Evolutionary conservation across 1,140 invertebrate genomes (phyloP).

Genomic region (Drosophila elegans): DNA sequence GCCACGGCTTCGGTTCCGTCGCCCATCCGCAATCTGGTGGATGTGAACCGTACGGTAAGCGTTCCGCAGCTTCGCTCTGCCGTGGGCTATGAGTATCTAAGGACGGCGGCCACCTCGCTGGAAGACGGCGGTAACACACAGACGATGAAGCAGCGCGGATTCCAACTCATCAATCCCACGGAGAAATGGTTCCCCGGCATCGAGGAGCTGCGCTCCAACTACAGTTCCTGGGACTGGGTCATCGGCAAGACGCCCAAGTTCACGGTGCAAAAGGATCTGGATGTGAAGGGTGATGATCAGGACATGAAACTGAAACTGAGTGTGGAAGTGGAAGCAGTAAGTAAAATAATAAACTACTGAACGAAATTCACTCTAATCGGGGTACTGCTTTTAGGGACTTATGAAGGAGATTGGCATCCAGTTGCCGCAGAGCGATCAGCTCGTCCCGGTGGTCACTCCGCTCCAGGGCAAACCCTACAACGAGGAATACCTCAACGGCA

Average conservation of each 20-base stretch:
- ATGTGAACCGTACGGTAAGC: slow-evolving; percentile 89
- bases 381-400: slow-evolving; percentile 54
- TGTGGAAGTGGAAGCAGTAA: slow-evolving; percentile 79
- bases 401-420: slow-evolving; percentile 70
- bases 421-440: slow-evolving; percentile 71
- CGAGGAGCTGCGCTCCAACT: slow-evolving; percentile 87
- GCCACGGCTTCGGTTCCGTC: slow-evolving; percentile 93
- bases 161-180: slow-evolving; percentile 93
- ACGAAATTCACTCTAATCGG: not conserved
- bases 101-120: slow-evolving; percentile 88
- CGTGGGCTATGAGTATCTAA: slow-evolving; percentile 93
- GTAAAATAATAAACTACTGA: not conserved
- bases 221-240: slow-evolving; percentile 94
- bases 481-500: slow-evolving; percentile 77
- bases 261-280: slow-evolving; percentile 86
- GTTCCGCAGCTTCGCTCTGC: slow-evolving; percentile 89
- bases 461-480: slow-evolving; percentile 74
- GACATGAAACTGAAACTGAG: slow-evolving; percentile 73
- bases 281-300: slow-evolving; percentile 71
- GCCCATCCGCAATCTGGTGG: slow-evolving; percentile 91
- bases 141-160: slow-evolving; percentile 90
- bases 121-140: slow-evolving; percentile 89
- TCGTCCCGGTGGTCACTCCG: slow-evolving; percentile 77
- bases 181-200: slow-evolving; percentile 95
- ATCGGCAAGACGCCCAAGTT: slow-evolving; percentile 96